Conservation (phyloP, 2,113 vertebrate species). For the Grammomys dolichurus region DNA sequence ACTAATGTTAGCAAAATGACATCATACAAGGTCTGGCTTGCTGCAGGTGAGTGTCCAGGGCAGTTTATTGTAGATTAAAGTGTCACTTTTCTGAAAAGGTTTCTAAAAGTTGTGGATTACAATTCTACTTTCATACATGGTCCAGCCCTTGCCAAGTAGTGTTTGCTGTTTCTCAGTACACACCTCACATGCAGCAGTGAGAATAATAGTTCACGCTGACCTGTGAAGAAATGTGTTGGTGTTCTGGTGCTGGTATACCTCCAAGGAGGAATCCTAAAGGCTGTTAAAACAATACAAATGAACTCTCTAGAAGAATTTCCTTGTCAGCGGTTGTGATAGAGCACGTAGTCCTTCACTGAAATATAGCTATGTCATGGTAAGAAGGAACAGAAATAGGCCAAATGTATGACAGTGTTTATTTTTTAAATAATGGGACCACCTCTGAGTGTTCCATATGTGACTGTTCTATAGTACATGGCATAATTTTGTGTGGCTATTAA, state of each 20-base stretch:
- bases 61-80: neutral
- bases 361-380: neutral
- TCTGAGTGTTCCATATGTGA: neutral
- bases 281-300: neutral
- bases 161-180: neutral
- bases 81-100: neutral
- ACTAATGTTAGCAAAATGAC: neutral
- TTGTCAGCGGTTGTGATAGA: neutral
- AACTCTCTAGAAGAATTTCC: neutral
- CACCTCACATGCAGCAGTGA: neutral
- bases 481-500: neutral
- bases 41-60: neutral
- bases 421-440: neutral
- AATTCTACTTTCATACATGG: neutral
- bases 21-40: neutral
- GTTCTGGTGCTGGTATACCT: neutral
- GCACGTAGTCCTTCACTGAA: neutral
- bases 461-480: neutral
- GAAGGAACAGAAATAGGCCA: neutral
- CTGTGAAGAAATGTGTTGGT: neutral
- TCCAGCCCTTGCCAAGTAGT: neutral
- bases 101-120: neutral
- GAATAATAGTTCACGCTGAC: neutral
- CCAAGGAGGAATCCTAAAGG: neutral
- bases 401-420: neutral